phyloP scores from a whole-genome alignment of 2,888 invertebrate genomes.

The Agonopterix alstromeriana region DNA sequence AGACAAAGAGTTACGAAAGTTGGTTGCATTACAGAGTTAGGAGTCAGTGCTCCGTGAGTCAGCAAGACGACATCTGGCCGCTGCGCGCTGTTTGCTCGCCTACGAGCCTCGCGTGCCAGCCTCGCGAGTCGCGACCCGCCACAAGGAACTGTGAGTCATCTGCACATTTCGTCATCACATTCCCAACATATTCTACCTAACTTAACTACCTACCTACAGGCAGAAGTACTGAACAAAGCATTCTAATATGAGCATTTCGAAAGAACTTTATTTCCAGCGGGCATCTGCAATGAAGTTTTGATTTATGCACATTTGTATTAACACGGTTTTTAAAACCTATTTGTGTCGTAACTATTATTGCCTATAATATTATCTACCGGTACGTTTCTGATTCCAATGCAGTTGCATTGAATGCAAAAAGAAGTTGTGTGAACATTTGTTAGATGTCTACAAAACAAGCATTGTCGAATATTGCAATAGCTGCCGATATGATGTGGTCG shows the following conservation, averaged over 20 bases:
- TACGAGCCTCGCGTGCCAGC: constrained; percentile 23
- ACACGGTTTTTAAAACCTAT: constrained; percentile 21
- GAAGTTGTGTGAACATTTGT: constrained; percentile 50
- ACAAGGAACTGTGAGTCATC: constrained; percentile 56
- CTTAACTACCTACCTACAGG: constrained; percentile 16
- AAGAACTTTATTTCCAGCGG: constrained; percentile 12
- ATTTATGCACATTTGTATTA: constrained; percentile 24
- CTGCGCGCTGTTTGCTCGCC: constrained; percentile 28
- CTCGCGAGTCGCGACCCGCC: constrained; percentile 19
- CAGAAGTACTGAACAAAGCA: not conserved
- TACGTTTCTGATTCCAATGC: constrained; percentile 20
- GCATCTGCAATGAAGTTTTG: constrained; percentile 24
- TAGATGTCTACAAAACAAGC: constrained; percentile 41
- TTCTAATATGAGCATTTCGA: constrained; percentile 24
- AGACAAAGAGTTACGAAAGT: constrained; percentile 37
- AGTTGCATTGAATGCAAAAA: constrained; percentile 25
- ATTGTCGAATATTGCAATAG: constrained; percentile 44
- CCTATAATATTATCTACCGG: constrained; percentile 46
- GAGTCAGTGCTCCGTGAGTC: constrained; percentile 55
- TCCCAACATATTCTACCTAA: constrained; percentile 29
- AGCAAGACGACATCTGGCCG: constrained; percentile 53
- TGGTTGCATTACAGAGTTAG: constrained; percentile 27
- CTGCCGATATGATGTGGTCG: constrained; percentile 50
- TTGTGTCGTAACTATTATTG: constrained; percentile 33
- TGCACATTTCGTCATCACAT: constrained; percentile 46